Evolutionary conservation across 2,888 invertebrate genomes (phyloP).

Genomic region (Ormyrus nitidulus): DNA sequence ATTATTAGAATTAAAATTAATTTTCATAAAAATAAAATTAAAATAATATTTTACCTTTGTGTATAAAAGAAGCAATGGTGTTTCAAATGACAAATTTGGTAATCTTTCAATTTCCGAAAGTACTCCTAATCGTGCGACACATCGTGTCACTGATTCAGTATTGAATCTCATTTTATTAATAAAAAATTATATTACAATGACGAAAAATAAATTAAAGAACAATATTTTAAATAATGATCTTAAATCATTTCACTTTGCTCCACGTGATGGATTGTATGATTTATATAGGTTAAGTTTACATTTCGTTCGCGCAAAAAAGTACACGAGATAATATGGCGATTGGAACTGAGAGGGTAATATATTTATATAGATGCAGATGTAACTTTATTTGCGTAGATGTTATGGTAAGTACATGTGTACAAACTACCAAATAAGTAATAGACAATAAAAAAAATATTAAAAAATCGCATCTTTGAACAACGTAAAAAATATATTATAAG

Average conservation of each 20-base stretch:
- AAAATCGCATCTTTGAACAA: too few species aligned
- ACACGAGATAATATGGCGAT: not conserved
- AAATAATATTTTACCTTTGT: conserved; percentile 79
- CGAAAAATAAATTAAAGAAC: not conserved
- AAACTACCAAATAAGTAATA: too few species aligned
- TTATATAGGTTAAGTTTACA: not conserved
- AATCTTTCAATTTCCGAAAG: conserved; percentile 79
- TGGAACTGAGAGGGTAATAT: not conserved
- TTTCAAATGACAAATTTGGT: conserved; percentile 80
- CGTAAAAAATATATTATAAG: too few species aligned
- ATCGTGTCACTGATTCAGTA: conserved; percentile 79
- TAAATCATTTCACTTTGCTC: not conserved
- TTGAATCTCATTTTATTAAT: conserved; percentile 82
- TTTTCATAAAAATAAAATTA: conserved; percentile 9
- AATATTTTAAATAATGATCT: not conserved
- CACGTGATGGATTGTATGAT: not conserved
- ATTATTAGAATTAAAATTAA: conserved; percentile 20
- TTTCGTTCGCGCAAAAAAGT: not conserved
- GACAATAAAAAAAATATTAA: too few species aligned
- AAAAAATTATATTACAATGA: not conserved
- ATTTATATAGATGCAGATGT: not conserved
- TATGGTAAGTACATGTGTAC: not conserved
- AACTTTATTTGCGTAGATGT: not conserved
- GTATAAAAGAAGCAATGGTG: conserved; percentile 85
- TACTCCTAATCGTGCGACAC: conserved; percentile 82